Base-by-base conservation (phyloP, 1,140 invertebrate species). In the Wiebesia pumilae region DNA sequence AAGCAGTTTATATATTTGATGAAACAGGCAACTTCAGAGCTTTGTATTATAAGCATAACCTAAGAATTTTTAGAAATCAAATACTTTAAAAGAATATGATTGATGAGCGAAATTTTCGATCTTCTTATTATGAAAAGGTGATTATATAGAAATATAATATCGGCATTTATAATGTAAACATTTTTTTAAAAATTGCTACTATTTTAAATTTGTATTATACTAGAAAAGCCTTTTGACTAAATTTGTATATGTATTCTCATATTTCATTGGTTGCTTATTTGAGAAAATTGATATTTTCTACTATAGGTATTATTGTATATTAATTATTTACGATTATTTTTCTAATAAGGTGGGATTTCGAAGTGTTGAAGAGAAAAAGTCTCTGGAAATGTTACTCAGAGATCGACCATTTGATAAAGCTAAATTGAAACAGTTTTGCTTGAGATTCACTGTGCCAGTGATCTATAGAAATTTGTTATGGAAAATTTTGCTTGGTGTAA, bases 311-410 rank as follows among this genome's bases (percentile, higher is more conserved):
- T 83, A 30, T 58, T 82, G 81, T 82, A 67, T 73, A 86, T 65
- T 75, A 78, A 84, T 75, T 62, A 54, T 75, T 43, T 78, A 79
- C 62, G 47, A 79, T 75, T 85, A 84, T 16, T 65, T 10, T 77
- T 79, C 83, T 84, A 51, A 71, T n/a, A 43, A 87, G 95, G 97
- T 98, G 71, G 98, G 97, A 81, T 98, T 97, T 94, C 95, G 96
- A 81, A 97, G 97, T 88, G 97, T 98, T 0, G 98, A 98, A 93
- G 98, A 98, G 92, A 98, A 98, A 92, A 98, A 97, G 93, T 98
- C 97, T 0, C 92, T 98, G n/a, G 97, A 98, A 94, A 98, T 98
- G 91, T 94, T 99, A 12, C 94, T 98, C 84, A 97, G 98, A 91
- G 98, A 98, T 88, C 96, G 96, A 91, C 96, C 97, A 24, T 95